Conservation (phyloP, 2,113 vertebrate species). For the Perca schrenkii region DNA sequence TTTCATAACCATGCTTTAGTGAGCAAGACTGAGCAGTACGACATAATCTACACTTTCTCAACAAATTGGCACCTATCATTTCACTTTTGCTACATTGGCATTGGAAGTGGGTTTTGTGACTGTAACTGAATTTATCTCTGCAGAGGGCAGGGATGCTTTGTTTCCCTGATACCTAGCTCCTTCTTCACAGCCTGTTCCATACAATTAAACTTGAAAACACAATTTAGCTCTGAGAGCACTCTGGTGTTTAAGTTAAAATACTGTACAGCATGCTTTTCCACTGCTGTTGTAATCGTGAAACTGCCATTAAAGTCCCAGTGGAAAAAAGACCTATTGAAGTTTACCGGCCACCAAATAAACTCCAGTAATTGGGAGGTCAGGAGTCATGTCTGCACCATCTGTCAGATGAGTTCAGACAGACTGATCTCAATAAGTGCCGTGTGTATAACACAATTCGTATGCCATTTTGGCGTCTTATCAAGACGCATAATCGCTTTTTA, state of each 20-base stretch:
- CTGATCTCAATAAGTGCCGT: too few relatives aligned
- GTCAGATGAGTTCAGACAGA: constrained; percentile 23
- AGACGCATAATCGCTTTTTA: too few relatives aligned
- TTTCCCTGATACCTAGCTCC: neutral
- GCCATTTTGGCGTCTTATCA: too few relatives aligned
- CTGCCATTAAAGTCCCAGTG: constrained; percentile 34
- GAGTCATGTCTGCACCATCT: constrained; percentile 47
- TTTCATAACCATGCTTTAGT: constrained; percentile 6
- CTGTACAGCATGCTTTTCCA: constrained; percentile 20
- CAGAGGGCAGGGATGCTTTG: neutral
- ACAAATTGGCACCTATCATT: neutral
- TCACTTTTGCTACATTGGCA: neutral
- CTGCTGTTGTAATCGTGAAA: constrained; percentile 33
- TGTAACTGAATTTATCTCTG: constrained; percentile 12
- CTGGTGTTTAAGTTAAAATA: constrained; percentile 34
- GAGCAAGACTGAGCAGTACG: neutral
- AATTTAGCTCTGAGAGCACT: neutral
- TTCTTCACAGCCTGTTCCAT: constrained; percentile 17
- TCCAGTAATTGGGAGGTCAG: constrained; percentile 50
- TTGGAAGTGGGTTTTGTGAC: neutral
- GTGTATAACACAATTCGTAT: too few relatives aligned
- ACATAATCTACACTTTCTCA: constrained; percentile 18
- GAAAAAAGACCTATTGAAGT: constrained; percentile 60
- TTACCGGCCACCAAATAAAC: constrained; percentile 55
- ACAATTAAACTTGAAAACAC: constrained; percentile 37